Base-by-base conservation (phyloP, 2,797 vertebrate genomes). In the Momotus momota region DNA sequence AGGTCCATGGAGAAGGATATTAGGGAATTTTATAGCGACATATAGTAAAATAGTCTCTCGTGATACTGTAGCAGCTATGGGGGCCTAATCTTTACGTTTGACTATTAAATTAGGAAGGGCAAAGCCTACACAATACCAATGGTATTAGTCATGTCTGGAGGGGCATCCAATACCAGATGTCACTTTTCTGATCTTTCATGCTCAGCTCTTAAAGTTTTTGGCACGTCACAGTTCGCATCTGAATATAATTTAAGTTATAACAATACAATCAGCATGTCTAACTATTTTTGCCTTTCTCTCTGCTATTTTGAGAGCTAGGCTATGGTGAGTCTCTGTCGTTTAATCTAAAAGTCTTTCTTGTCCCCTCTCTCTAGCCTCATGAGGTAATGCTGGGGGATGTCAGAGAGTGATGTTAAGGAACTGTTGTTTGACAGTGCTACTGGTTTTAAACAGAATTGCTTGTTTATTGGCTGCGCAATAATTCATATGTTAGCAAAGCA, bases 121-220 rank as follows among this genome's bases (percentile, higher is more conserved):
- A 96, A 95, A 97, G 97, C 95, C 96, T 97, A 97, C 96, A 97
- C 96, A 98, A 98, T 98, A 98, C 97, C 98, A 94, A 97, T 94
- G 90, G 94, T 93, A 98, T 98, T 98, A 98, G 97, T 98, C 98
- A 98, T 97, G 98, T 98, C 98, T 98, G 96, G 97, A 94, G 72
- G 97, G 97, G 97, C 97, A 98, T 98, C 96, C 96, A 97, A 94
- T 97, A 97, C 97, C 98, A 98, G 98, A 98, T 98, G 98, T 98
- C 97, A 97, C 95, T 98, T 97, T 97, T 98, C 97, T 97, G 97
- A 97, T 98, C 97, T 98, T 97, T 95, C 94, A 86, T 91, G 83
- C 94, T 97, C 94, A 95, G 96, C 73, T 92, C 94, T 97, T 96
- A 96, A 72, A 96, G 96, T 90, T 98, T 98, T 97, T 98, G 98